Evolutionary conservation across 2,888 invertebrate genomes (phyloP).

Genomic region (Drosophila paucipuncta): DNA sequence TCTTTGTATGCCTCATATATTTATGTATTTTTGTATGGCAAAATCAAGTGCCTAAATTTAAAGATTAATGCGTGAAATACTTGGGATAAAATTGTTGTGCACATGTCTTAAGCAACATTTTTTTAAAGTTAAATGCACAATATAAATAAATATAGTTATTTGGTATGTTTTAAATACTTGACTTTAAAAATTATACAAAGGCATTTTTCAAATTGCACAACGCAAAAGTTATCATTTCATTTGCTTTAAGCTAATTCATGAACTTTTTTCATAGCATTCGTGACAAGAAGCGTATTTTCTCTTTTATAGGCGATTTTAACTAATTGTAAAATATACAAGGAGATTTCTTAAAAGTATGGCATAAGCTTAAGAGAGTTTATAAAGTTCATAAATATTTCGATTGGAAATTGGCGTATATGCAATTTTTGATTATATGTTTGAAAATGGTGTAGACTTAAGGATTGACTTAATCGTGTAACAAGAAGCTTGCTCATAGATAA

Average conservation of each 20-base stretch:
- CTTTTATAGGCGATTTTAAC: constrained; percentile 6
- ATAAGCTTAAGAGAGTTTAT: constrained; percentile 3
- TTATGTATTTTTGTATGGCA: constrained; percentile 11
- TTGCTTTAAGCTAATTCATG: constrained; percentile 29
- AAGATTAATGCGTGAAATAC: constrained; percentile 21
- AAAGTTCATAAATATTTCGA: constrained; percentile 33
- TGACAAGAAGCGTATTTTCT: constrained; percentile 35
- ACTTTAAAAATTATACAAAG: constrained; percentile 9
- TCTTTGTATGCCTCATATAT: constrained; percentile 17
- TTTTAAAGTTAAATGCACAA: constrained; percentile 3
- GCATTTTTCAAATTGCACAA: constrained; percentile 15
- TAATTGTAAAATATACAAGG: constrained; percentile 5
- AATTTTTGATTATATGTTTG: not conserved
- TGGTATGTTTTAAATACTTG: constrained; percentile 36
- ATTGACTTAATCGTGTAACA: not conserved
- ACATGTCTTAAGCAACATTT: constrained; percentile 13
- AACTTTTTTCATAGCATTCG: constrained; percentile 6
- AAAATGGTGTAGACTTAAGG: not conserved
- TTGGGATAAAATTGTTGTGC: constrained; percentile 19
- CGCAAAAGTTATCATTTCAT: constrained; percentile 17
- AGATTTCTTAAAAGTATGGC: constrained; percentile 15
- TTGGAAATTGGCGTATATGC: constrained; percentile 5
- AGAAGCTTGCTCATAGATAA: not conserved
- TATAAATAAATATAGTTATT: constrained; percentile 37
- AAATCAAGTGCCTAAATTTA: constrained; percentile 15